Conservation (phyloP, 37 sponge, comb jelly and placozoan species). For the Chondrosia reniformis region DNA sequence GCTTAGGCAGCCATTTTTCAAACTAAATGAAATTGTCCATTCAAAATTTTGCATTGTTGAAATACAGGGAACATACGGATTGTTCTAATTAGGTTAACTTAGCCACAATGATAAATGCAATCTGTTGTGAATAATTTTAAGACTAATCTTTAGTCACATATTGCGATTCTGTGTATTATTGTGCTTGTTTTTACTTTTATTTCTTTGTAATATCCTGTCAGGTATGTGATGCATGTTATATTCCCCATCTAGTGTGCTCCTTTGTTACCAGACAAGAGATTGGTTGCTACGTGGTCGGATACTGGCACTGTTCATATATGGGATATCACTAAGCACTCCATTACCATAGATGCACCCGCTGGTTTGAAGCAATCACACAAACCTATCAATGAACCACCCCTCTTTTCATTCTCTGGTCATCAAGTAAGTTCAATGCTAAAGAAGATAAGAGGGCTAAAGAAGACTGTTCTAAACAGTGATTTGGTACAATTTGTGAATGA, state of each 20-base stretch:
- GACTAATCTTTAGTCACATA: too few species aligned
- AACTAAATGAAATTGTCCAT: too few species aligned
- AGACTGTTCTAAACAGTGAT: not conserved
- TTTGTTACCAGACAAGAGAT: constrained; percentile 16
- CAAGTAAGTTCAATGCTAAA: constrained; percentile 45
- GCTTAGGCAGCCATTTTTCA: too few species aligned
- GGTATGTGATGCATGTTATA: too few species aligned
- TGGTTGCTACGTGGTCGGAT: constrained; percentile 95
- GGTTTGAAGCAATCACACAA: constrained; percentile 21
- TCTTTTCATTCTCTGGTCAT: constrained; percentile 74
- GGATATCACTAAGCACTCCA: constrained; percentile 73
- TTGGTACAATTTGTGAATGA: not conserved
- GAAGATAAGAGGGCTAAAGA: too few species aligned
- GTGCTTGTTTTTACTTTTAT: too few species aligned
- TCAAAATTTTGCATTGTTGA: too few species aligned
- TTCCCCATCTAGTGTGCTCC: constrained; percentile 45
- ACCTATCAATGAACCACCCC: constrained; percentile 50
- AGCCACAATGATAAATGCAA: not conserved
- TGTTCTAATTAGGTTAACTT: not conserved
- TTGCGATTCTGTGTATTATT: too few species aligned
- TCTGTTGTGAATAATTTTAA: too few species aligned
- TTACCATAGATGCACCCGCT: constrained; percentile 66
- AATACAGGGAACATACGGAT: too few species aligned
- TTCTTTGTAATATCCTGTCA: too few species aligned
- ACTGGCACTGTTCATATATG: constrained; percentile 84